A percentile compares a stretch with the other conserved stretches of the same genome.
phyloP scores from a whole-genome alignment of 2,797 vertebrate species.

The Synaphobranchus kaupii region DNA sequence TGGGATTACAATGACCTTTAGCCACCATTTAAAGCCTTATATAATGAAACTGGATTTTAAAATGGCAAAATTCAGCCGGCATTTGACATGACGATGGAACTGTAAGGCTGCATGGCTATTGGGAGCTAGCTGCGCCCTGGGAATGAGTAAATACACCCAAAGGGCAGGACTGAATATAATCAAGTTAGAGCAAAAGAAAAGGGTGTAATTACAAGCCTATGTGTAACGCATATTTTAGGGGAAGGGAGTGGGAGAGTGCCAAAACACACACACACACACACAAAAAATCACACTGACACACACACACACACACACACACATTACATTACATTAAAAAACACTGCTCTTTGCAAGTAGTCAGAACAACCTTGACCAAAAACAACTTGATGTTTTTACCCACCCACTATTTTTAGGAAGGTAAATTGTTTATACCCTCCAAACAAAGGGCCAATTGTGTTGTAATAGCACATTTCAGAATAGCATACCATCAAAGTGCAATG shows the following conservation, averaged over 20 bases:
- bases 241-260: slow-evolving; percentile 6
- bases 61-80: not conserved
- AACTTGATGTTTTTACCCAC: slow-evolving; percentile 16
- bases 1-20: not conserved
- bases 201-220: slow-evolving; percentile 9
- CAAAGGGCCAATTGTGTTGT: not conserved
- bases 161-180: not conserved
- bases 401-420: slow-evolving; percentile 9
- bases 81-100: not conserved
- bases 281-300: no score
- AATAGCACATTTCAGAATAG: not conserved
- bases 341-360: slow-evolving; percentile 28
- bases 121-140: not conserved
- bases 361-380: slow-evolving; percentile 31
- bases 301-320: not conserved
- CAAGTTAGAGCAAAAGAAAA: slow-evolving; percentile 12
- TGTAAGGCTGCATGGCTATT: not conserved
- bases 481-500: not conserved
- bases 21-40: not conserved
- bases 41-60: not conserved
- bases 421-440: not conserved
- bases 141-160: not conserved
- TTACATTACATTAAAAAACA: slow-evolving; percentile 30
- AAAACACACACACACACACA: not conserved
- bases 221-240: not conserved